A percentile compares a stretch with the other conserved stretches of the same genome.
Evolutionary conservation across 2,113 vertebrate species (phyloP).

Genomic region (Polypterus bichir): DNA sequence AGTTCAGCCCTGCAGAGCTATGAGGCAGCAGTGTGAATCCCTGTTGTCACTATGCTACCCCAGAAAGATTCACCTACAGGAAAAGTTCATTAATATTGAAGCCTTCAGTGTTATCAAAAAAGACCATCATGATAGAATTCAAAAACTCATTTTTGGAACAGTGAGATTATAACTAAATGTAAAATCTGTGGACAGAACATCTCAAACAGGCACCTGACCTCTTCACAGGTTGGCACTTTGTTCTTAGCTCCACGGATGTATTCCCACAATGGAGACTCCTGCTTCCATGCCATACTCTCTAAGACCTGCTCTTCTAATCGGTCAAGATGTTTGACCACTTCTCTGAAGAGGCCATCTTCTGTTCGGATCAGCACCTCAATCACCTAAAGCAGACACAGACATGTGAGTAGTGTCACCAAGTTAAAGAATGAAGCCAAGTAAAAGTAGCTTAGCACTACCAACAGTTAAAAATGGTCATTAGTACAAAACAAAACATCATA

Average conservation of each 20-base stretch:
- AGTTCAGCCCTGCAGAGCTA: too few relatives aligned
- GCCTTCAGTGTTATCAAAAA: background rate
- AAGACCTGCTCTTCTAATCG: slow-evolving; percentile 85
- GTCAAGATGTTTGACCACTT: slow-evolving; percentile 87
- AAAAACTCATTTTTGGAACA: background rate
- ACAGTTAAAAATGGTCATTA: too few relatives aligned
- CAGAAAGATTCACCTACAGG: background rate
- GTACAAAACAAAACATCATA: too few relatives aligned
- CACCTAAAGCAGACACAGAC: slow-evolving; percentile 44
- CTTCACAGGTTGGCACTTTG: slow-evolving; percentile 67
- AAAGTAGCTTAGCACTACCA: too few relatives aligned
- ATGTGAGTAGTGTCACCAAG: too few relatives aligned
- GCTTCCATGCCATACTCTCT: slow-evolving; percentile 80
- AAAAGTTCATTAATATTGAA: background rate
- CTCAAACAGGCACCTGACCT: slow-evolving; percentile 41
- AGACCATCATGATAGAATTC: too few relatives aligned
- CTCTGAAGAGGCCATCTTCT: slow-evolving; percentile 80
- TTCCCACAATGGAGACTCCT: slow-evolving; percentile 72
- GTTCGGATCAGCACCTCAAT: slow-evolving; percentile 83
- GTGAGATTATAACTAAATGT: background rate
- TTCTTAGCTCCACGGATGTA: slow-evolving; percentile 63
- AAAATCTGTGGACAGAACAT: background rate
- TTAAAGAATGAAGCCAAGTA: too few relatives aligned
- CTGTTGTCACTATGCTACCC: background rate
- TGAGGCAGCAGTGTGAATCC: background rate